phyloP scores from a whole-genome alignment of 2,113 vertebrate species.

The Gallinago jamesoni region DNA sequence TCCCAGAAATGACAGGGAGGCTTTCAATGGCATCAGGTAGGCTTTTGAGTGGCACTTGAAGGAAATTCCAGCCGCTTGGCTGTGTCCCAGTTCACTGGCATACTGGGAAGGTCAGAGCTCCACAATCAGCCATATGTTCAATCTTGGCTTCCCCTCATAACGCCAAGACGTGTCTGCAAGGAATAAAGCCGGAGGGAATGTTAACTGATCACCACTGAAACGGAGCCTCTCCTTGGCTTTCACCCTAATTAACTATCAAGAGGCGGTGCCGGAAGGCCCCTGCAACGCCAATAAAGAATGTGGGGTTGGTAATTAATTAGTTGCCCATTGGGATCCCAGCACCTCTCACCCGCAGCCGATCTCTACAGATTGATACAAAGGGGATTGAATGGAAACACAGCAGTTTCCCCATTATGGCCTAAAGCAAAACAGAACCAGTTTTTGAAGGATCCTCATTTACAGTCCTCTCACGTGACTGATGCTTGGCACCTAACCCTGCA shows the following conservation, averaged over 20 bases:
- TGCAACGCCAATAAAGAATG: background rate
- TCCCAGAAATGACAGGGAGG: background rate
- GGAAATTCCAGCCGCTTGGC: background rate
- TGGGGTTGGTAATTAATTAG: slow-evolving; percentile 22
- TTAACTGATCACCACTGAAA: background rate
- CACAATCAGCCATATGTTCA: slow-evolving; percentile 54
- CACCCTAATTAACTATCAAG: slow-evolving; percentile 12
- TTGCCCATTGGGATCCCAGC: background rate
- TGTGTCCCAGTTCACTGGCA: background rate
- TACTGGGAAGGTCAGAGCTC: slow-evolving; percentile 15
- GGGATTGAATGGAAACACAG: background rate
- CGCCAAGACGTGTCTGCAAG: slow-evolving; percentile 30
- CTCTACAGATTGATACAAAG: background rate
- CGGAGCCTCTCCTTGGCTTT: background rate
- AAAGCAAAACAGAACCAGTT: background rate
- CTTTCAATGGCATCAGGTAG: background rate
- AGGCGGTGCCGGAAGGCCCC: background rate
- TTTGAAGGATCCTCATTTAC: background rate
- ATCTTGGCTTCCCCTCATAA: background rate
- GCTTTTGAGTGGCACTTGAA: background rate
- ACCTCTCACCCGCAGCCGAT: background rate
- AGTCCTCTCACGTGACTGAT: background rate
- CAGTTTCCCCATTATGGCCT: background rate
- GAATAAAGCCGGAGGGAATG: slow-evolving; percentile 24
- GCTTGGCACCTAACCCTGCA: background rate